phyloP scores from a whole-genome alignment of 2,113 vertebrate genomes.

The Myrmophylax atrothorax region DNA sequence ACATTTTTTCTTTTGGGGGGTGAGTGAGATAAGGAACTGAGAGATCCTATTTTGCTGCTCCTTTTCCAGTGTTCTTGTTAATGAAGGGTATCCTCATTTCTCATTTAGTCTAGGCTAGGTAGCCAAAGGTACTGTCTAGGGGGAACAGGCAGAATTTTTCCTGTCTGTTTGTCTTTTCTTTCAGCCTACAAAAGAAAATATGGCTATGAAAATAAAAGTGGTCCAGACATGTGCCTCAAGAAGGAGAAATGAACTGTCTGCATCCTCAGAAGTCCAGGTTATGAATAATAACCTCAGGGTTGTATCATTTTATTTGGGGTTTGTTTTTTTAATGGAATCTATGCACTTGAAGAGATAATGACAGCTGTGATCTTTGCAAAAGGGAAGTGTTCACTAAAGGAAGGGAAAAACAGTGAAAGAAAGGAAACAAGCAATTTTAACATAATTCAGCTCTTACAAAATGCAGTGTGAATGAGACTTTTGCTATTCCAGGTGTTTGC shows the following conservation, averaged over 20 bases:
- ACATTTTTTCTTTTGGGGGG: not conserved
- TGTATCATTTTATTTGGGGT: not conserved
- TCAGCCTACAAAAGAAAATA: not conserved
- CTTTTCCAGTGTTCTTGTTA: not conserved
- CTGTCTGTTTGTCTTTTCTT: not conserved
- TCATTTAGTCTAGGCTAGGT: not conserved
- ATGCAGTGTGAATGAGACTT: not conserved
- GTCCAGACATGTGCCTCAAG: not conserved
- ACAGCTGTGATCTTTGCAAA: not conserved
- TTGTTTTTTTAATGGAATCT: not conserved
- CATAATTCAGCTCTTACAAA: not conserved
- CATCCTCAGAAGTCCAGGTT: not conserved
- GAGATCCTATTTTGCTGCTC: not conserved
- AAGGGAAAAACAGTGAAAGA: not conserved
- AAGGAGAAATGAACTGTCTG: not conserved
- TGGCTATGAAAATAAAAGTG: not conserved
- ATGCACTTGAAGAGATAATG: not conserved
- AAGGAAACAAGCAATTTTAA: not conserved
- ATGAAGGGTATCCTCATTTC: not conserved
- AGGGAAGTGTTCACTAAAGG: not conserved
- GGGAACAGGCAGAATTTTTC: not conserved
- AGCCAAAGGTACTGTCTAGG: rapidly evolving
- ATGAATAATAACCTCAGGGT: not conserved
- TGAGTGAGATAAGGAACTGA: not conserved
- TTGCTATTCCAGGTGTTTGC: not conserved